These are phyloP conservation scores for Macroteleia sp. DNA, from an alignment of 2,888 invertebrate species.

Conservation along the genomic window DNA sequence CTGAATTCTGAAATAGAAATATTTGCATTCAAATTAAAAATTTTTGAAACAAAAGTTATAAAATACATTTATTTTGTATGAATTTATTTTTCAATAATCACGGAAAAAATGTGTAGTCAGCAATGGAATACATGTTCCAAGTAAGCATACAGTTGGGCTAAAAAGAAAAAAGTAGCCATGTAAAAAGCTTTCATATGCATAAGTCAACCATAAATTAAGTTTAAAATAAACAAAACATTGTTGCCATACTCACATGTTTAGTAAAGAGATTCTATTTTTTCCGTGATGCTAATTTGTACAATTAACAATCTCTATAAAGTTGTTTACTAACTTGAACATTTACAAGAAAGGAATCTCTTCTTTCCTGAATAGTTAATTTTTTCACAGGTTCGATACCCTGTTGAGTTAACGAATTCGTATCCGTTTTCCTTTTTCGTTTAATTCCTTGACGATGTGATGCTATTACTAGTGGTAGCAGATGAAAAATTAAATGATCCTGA, in stretches of 20 bases:
- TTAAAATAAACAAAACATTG: not conserved
- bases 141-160: not conserved
- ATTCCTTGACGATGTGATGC: slow-evolving; percentile 6
- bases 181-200: too few species aligned
- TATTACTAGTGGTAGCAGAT: slow-evolving; percentile 22
- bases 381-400: not conserved
- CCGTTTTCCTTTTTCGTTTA: slow-evolving; percentile 9
- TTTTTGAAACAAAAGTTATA: not conserved
- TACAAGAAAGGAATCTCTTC: slow-evolving; percentile 16
- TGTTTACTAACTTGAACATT: slow-evolving; percentile 5
- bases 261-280: too few species aligned
- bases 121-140: not conserved
- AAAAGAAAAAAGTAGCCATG: too few species aligned
- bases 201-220: too few species aligned
- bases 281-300: too few species aligned
- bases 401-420: not conserved
- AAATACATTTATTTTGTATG: not conserved
- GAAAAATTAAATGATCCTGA: slow-evolving; percentile 20
- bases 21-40: too few species aligned
- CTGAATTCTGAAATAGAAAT: slow-evolving; percentile 12
- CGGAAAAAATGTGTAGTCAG: too few species aligned
- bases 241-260: not conserved
- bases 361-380: slow-evolving; percentile 26
- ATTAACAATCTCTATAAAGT: too few species aligned
- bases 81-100: not conserved